A percentile compares a stretch with the other conserved stretches of the same genome.
These are phyloP conservation scores for Hozukius guyotensis DNA, from an alignment of 2,797 vertebrate genomes.

Conservation along the genomic window DNA sequence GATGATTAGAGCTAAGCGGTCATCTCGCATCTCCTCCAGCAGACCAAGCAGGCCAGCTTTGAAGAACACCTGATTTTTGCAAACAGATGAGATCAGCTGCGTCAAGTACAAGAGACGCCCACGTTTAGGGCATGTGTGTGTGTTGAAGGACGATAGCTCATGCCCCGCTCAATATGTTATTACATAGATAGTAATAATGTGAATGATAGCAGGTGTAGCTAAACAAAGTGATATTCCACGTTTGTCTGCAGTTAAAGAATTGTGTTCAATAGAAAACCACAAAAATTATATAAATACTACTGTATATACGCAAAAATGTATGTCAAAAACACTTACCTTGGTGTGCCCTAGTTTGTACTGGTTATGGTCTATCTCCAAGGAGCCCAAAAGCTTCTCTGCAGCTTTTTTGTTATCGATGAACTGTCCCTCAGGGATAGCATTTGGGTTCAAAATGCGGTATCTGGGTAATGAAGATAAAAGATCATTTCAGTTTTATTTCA, in stretches of 20 bases:
- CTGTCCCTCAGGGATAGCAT: constrained; percentile 87
- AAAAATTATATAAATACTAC: neutral
- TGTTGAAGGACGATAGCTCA: neutral
- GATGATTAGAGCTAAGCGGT: constrained; percentile 84
- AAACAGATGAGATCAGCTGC: neutral
- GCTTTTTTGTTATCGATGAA: constrained; percentile 90
- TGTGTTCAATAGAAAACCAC: neutral
- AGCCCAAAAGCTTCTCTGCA: constrained; percentile 85
- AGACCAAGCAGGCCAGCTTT: constrained; percentile 88
- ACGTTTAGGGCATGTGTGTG: neutral
- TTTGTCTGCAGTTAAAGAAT: neutral
- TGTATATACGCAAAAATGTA: neutral
- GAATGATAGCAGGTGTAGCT: neutral
- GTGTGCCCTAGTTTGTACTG: constrained; percentile 89
- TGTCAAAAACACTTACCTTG: constrained; percentile 74
- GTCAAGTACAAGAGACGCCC: neutral
- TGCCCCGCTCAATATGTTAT: neutral
- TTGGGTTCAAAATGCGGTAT: constrained; percentile 88
- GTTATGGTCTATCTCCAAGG: constrained; percentile 86
- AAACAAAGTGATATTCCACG: neutral
- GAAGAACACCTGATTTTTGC: constrained; percentile 84
- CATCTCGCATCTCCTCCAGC: constrained; percentile 90
- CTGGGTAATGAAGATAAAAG: constrained; percentile 57
- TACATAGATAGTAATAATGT: no score
- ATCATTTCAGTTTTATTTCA: neutral